Percentiles rank a stretch among this genome's conserved stretches.
phyloP scores from a whole-genome alignment of 2,888 invertebrate genomes.

The Mellilla xanthometata region DNA sequence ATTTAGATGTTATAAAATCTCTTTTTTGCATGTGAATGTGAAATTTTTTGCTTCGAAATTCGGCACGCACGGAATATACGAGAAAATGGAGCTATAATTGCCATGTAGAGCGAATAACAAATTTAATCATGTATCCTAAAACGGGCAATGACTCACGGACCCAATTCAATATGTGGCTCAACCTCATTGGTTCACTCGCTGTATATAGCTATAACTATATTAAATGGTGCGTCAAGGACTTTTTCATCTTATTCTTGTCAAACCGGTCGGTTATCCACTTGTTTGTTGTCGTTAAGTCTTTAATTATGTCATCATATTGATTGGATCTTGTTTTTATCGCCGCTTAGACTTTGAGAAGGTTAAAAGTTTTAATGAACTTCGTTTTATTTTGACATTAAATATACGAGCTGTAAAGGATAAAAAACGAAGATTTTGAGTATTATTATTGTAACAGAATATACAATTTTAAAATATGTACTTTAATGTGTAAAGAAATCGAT shows the following conservation, averaged over 20 bases:
- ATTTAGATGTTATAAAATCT: background rate
- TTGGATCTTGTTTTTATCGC: background rate
- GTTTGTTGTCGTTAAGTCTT: constrained; percentile 5
- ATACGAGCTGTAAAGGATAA: too few species aligned
- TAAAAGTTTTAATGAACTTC: background rate
- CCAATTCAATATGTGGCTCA: constrained; percentile 24
- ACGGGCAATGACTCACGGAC: constrained; percentile 25
- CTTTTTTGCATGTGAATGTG: background rate
- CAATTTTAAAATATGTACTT: too few species aligned
- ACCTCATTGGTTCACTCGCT: constrained; percentile 29
- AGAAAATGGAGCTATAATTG: constrained; percentile 11
- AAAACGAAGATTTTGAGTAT: too few species aligned
- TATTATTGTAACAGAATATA: too few species aligned
- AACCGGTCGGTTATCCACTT: constrained; percentile 33
- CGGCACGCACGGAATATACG: constrained; percentile 1
- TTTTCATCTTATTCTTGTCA: constrained; percentile 11
- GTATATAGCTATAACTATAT: background rate
- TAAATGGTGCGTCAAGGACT: constrained; percentile 12
- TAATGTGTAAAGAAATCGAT: too few species aligned
- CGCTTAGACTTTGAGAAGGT: background rate
- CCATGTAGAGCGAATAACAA: constrained; percentile 15
- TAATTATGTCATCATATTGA: constrained; percentile 21
- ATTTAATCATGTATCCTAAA: constrained; percentile 22
- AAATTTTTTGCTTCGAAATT: constrained; percentile 1
- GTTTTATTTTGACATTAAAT: too few species aligned